Conservation (phyloP, 2,888 invertebrate species). For the Melangyna quadrimaculata region DNA sequence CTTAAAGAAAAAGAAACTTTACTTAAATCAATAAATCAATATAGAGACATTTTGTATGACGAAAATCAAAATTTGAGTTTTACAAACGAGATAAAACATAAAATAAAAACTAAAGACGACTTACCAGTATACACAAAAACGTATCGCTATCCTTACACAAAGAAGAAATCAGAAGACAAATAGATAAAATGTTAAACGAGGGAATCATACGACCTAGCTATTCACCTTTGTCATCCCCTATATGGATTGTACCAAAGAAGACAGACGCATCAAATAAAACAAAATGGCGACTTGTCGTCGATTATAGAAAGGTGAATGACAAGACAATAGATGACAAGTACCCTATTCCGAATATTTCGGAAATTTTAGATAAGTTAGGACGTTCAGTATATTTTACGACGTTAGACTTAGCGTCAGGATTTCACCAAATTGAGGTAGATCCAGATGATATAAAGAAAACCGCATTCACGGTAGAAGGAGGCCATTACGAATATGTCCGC, state of each 20-base stretch:
- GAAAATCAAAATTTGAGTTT: background rate
- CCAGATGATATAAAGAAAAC: background rate
- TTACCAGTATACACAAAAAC: slow-evolving; percentile 15
- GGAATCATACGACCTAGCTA: slow-evolving; percentile 18
- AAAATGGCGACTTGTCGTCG: background rate
- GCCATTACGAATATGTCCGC: background rate
- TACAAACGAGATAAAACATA: background rate
- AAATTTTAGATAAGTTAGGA: background rate
- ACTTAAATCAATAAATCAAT: too few species aligned
- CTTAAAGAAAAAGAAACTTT: too few species aligned
- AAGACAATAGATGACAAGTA: slow-evolving; percentile 42
- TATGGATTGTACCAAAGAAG: too few species aligned
- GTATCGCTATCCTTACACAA: slow-evolving; percentile 19
- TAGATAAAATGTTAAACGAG: background rate
- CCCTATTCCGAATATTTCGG: slow-evolving; percentile 29
- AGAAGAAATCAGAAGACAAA: slow-evolving; percentile 9
- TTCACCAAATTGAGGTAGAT: slow-evolving; percentile 36
- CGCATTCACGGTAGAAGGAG: background rate
- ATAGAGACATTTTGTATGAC: too few species aligned
- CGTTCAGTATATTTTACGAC: background rate
- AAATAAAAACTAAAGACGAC: background rate
- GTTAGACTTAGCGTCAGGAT: slow-evolving; percentile 11
- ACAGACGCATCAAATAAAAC: background rate
- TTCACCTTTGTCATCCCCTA: slow-evolving; percentile 19
- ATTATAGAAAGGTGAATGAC: background rate